These are phyloP conservation scores for Psylliodes chrysocephalus DNA, from an alignment of 2,888 invertebrate genomes.

Conservation along the genomic window DNA sequence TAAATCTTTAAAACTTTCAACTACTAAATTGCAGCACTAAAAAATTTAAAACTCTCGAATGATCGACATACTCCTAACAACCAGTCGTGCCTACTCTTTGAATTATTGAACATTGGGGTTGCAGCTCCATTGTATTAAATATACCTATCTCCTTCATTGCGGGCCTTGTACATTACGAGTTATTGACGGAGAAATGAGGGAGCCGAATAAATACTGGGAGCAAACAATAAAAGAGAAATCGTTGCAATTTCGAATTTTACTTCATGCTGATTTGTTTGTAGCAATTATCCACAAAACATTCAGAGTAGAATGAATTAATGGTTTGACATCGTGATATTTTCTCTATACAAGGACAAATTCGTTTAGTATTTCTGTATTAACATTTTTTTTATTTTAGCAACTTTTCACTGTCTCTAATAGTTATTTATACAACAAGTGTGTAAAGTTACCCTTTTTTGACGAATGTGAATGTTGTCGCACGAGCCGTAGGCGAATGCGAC, in stretches of 20 bases:
- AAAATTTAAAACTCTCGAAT: neutral
- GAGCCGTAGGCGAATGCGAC: too few relatives aligned
- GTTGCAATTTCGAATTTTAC: neutral
- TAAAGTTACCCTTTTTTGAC: too few relatives aligned
- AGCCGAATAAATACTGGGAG: neutral
- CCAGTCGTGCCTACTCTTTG: neutral
- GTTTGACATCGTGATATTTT: too few relatives aligned
- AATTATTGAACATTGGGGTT: neutral
- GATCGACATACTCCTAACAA: neutral
- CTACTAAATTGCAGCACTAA: too few relatives aligned
- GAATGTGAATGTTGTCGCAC: too few relatives aligned
- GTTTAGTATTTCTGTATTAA: too few relatives aligned
- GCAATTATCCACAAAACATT: neutral
- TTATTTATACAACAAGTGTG: too few relatives aligned
- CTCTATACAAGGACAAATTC: too few relatives aligned
- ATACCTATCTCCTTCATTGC: neutral
- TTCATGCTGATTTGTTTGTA: neutral
- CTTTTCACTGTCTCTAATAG: too few relatives aligned
- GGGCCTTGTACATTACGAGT: neutral
- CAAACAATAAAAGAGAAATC: conserved; percentile 5
- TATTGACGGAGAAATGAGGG: neutral
- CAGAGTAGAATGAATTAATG: too few relatives aligned
- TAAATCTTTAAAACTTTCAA: too few relatives aligned
- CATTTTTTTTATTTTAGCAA: too few relatives aligned
- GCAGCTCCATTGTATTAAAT: neutral